Evolutionary conservation across 1,140 invertebrate species (phyloP), one percentile per base, ranked within the genome.

Genomic region (Agrilus planipennis): DNA sequence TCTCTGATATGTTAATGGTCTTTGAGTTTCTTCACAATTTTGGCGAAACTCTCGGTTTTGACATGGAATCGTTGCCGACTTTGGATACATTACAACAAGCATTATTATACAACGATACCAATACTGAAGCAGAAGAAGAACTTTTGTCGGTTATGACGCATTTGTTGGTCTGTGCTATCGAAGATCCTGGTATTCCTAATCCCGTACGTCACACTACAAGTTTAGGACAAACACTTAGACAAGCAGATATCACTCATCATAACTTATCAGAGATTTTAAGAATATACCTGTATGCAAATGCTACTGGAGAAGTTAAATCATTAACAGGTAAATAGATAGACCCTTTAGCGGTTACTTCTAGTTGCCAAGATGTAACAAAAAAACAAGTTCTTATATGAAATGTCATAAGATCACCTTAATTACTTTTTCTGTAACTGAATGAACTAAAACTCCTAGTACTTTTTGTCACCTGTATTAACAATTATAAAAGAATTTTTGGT

Each of bases 11-110:
- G 23, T 69, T 95, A 3, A 93, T 95, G 85, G 83, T 92, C 2
- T 86, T 87, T 56, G 91, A 97, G 67, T 97, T 97, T 62, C 69
- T 94, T 31, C 84, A 93, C 53, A 96, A 93, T 61, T 97, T 96
- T 60, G 89, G 88, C 17, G 84, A 90, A 62, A 89, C 89, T 0
- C 67, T 97, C 7, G 89, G 89, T 28, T 93, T 94, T 56, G 86
- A 91, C 57, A 81, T 87, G 72, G 89, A 91, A 25, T 81, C 82
- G 0, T 60, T 95, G 28, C 90, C 90, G 3, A 83, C 79, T 1
- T 57, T 96, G 39, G 83, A 86, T 53, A 84, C 80, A 32, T 64
- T 96, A 1, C 91, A 95, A 61, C 72, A 81, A 51, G 89, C 86
- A 1, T 65, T 95, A 2, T 62, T 93, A 28, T 81, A 83, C 20